Base-by-base conservation (phyloP, 2,888 invertebrate species). In the Ceramica pisi region DNA sequence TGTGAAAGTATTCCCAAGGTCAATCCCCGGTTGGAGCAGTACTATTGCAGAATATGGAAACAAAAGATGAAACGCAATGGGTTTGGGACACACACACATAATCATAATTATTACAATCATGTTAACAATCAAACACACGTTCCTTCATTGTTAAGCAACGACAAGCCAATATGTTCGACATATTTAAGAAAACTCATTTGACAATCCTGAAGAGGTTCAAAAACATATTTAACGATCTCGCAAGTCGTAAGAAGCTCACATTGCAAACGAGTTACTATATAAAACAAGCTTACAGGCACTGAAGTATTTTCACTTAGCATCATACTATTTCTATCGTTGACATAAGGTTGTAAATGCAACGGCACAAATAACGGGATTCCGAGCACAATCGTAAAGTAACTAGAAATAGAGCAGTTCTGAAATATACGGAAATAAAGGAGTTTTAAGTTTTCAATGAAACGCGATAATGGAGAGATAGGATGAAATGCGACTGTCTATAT, bases 191-290 rank as follows among this genome's bases (percentile, higher is more conserved):
- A 66, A 70, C 35, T 57, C 59, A 63, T 67, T 75, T 67, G 55
- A 66, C 67, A 74, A 74, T 74, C 76, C 63, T 61, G 51, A 10
- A 60, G 65, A 81, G 74, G 86, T 87, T 87, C 77, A 68, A 81
- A 80, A 80, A 87, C 83, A 88, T 84, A 91, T 90, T 91, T 90
- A 90, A 91, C 71, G 79, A 71, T 57, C 62, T 71, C 55, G 76
- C 82, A 80, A 82, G 81, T 88, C 87, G 89, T 88, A 89, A 90
- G 84, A 84, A 80, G 71, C 82, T 85, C 86, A 80, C 86, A 84
- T 81, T 79, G 84, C 85, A 86, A 87, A 87, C 86, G 87, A 87
- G 84, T 82, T 83, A 85, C 87, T 82, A 86, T 89, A 90, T 88
- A 89, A 88, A 89, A 87, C 81, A 75, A 80, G 81, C 86, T 81